phyloP scores from a whole-genome alignment of 2,113 vertebrate species.

The Grus americana region DNA sequence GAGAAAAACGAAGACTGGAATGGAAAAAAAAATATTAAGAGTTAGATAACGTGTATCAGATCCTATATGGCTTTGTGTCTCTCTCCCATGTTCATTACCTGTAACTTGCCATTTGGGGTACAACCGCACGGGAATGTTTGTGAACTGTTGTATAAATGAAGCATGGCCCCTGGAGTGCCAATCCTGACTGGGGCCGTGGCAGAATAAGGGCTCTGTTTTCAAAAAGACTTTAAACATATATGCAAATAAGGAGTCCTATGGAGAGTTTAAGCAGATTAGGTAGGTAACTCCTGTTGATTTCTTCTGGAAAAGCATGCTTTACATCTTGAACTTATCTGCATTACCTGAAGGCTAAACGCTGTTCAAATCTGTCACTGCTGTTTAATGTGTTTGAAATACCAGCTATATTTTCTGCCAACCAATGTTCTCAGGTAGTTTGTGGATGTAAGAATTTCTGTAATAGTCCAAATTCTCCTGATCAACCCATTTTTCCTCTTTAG shows the following conservation, averaged over 20 bases:
- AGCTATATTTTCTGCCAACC: fast-evolving
- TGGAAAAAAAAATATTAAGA: too few relatives aligned
- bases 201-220: neutral
- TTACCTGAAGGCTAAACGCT: neutral
- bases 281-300: neutral
- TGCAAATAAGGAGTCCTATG: neutral
- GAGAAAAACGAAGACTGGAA: neutral
- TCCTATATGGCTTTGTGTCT: neutral
- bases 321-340: neutral
- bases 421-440: neutral
- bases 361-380: neutral
- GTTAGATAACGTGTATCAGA: neutral
- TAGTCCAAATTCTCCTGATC: neutral
- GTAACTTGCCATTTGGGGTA: neutral
- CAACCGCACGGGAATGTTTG: neutral
- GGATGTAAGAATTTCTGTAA: neutral
- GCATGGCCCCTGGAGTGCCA: neutral
- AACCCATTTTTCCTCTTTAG: neutral
- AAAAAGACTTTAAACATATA: neutral
- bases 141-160: fast-evolving
- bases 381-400: neutral
- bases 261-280: neutral
- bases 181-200: neutral
- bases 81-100: neutral
- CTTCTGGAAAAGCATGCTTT: neutral